These are phyloP conservation scores for Leptodactylus fuscus DNA, from an alignment of 2,113 vertebrate genomes.

Conservation along the genomic window DNA sequence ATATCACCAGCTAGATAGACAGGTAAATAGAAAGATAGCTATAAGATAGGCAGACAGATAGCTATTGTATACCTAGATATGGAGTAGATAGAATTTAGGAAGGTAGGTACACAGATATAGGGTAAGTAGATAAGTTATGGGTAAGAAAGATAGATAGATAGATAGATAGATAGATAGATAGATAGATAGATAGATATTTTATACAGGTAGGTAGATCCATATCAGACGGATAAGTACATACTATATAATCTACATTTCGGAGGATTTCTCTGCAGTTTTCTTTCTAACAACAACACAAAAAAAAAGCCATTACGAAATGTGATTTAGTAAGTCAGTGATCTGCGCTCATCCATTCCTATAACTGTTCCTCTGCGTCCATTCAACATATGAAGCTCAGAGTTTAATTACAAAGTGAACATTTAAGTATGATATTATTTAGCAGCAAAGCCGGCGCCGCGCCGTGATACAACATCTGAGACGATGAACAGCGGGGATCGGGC, in stretches of 20 bases:
- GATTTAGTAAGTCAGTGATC: background rate
- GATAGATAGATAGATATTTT: background rate
- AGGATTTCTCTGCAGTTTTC: background rate
- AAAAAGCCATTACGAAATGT: slow-evolving; percentile 4
- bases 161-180: slow-evolving; percentile 1
- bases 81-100: background rate
- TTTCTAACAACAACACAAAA: background rate
- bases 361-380: slow-evolving; percentile 18
- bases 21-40: background rate
- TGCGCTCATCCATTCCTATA: background rate
- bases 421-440: background rate
- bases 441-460: background rate
- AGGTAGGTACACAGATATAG: background rate
- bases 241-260: background rate
- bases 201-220: background rate
- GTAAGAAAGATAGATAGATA: slow-evolving; percentile 1
- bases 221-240: background rate
- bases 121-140: background rate
- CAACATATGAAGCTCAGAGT: slow-evolving; percentile 5
- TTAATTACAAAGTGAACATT: slow-evolving; percentile 43
- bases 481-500: background rate
- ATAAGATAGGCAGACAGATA: background rate
- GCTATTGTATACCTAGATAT: background rate
- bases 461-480: background rate
- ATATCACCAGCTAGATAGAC: background rate